A percentile compares a stretch with the other conserved stretches of the same genome.
These are phyloP conservation scores for Macroramphosus scolopax DNA, from an alignment of 2,797 vertebrate genomes.

Conservation along the genomic window DNA sequence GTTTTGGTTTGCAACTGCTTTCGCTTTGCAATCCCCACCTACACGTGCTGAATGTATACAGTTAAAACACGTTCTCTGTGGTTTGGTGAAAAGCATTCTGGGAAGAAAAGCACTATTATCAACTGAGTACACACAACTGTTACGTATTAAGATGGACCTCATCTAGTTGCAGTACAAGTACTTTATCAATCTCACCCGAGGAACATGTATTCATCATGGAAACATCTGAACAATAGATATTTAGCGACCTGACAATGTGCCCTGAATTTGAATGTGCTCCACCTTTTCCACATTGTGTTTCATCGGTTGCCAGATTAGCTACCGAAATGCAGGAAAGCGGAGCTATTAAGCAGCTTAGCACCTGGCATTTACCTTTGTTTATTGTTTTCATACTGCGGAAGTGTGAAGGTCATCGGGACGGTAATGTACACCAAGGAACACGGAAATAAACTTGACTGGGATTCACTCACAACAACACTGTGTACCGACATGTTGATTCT, in stretches of 20 bases:
- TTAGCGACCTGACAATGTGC: slow-evolving; percentile 44
- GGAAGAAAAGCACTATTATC: no score
- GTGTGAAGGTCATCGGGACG: slow-evolving; percentile 24
- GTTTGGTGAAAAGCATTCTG: no score
- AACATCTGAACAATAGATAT: slow-evolving; percentile 36
- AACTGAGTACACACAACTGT: slow-evolving; percentile 24
- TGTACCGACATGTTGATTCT: no score
- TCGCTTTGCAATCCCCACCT: no score
- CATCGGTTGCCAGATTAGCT: slow-evolving; percentile 46
- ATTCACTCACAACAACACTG: neutral
- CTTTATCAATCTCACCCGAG: slow-evolving; percentile 46
- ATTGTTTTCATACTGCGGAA: slow-evolving; percentile 17
- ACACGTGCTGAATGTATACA: no score
- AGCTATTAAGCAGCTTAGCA: slow-evolving; percentile 30
- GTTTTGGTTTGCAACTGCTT: no score
- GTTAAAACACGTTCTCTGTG: no score
- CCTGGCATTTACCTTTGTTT: slow-evolving; percentile 31
- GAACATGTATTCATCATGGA: slow-evolving; percentile 43
- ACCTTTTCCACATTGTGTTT: slow-evolving; percentile 39
- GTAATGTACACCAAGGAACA: slow-evolving; percentile 1
- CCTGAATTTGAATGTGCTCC: slow-evolving; percentile 36
- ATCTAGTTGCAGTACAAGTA: slow-evolving; percentile 39
- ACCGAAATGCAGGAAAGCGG: slow-evolving; percentile 29
- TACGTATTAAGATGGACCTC: slow-evolving; percentile 15
- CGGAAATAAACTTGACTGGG: neutral